Evolutionary conservation across 1,140 invertebrate species (phyloP).

Genomic region (Xylocopa sonorina): DNA sequence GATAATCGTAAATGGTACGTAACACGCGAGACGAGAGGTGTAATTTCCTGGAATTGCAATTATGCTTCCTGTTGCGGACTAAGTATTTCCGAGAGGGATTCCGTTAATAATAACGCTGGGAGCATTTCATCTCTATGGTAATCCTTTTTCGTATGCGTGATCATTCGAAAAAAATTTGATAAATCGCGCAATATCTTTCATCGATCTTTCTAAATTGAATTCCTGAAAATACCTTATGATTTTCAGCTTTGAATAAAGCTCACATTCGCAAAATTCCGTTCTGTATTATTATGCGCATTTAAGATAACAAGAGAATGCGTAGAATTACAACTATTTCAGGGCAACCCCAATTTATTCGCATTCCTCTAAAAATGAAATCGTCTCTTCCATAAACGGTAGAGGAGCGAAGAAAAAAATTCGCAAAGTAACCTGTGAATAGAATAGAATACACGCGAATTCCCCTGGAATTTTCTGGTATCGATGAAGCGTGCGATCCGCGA

Average conservation of each 20-base stretch:
- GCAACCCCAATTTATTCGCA: not conserved
- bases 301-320: too few species aligned
- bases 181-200: too few species aligned
- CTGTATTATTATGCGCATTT: too few species aligned
- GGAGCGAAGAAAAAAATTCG: too few species aligned
- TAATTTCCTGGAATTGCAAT: constrained; percentile 6
- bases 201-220: too few species aligned
- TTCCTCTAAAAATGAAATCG: not conserved
- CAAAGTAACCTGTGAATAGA: not conserved
- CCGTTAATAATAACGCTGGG: not conserved
- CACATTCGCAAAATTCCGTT: too few species aligned
- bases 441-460: not conserved
- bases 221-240: too few species aligned
- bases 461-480: not conserved
- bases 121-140: not conserved
- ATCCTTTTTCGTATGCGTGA: too few species aligned
- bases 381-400: too few species aligned
- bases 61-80: not conserved
- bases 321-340: too few species aligned
- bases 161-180: too few species aligned
- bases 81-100: not conserved
- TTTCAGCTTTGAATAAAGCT: too few species aligned
- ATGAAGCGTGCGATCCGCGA: not conserved
- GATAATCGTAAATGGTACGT: constrained; percentile 9
- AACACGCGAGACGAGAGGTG: not conserved